Conservation (phyloP, 2,888 invertebrate genomes). For the Eubasilissa splendida region DNA sequence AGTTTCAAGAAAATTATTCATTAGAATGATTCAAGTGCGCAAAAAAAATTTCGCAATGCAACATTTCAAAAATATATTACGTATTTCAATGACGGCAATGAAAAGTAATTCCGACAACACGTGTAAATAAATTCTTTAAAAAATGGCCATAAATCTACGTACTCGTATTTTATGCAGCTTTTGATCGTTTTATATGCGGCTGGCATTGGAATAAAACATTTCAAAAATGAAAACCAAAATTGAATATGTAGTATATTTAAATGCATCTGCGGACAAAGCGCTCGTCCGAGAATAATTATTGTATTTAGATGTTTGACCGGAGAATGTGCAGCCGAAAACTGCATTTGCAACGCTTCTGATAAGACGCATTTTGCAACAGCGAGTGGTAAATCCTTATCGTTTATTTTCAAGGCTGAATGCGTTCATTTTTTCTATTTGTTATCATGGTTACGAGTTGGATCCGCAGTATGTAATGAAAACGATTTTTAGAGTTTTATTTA, state of each 20-base stretch:
- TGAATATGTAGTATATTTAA: conserved; percentile 25
- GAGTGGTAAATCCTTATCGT: conserved; percentile 17
- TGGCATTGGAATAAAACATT: conserved; percentile 23
- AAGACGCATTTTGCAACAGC: conserved; percentile 11
- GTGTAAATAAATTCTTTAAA: neutral
- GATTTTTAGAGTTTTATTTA: too few relatives aligned
- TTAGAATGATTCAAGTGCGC: too few relatives aligned
- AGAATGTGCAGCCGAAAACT: conserved; percentile 23
- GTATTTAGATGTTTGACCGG: neutral
- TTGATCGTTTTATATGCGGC: neutral
- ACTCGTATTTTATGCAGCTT: neutral
- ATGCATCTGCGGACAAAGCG: neutral
- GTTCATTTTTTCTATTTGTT: conserved; percentile 2
- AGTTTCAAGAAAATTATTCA: too few relatives aligned
- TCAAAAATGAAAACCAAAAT: neutral
- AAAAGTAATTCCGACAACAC: too few relatives aligned
- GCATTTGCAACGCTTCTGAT: neutral
- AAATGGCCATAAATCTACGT: neutral
- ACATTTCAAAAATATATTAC: too few relatives aligned
- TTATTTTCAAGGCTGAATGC: conserved; percentile 14
- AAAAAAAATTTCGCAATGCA: too few relatives aligned
- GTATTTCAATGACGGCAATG: too few relatives aligned
- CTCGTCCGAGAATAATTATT: conserved; percentile 2
- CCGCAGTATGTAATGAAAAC: neutral
- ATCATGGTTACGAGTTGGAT: neutral